These are phyloP conservation scores for Whitmania pigra DNA, from an alignment of 1,140 invertebrate genomes.

Conservation along the genomic window DNA sequence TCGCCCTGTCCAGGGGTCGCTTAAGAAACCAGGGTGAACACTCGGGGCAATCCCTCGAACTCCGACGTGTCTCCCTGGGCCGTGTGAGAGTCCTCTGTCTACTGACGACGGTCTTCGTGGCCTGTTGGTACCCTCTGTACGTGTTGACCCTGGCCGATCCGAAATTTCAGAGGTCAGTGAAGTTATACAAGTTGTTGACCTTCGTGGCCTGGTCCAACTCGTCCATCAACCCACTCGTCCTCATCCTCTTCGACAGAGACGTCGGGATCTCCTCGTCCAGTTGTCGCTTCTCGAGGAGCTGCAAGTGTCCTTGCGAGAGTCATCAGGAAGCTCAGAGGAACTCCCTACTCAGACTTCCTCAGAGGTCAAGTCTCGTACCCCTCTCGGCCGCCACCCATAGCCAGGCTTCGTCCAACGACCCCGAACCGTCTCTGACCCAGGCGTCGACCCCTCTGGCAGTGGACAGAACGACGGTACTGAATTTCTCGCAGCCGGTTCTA, in stretches of 20 bases:
- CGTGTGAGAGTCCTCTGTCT: constrained; percentile 38
- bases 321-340: too few species aligned
- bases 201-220: constrained; percentile 41
- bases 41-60: constrained; percentile 12
- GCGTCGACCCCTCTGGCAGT: too few species aligned
- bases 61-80: constrained; percentile 33
- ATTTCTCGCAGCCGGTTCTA: too few species aligned
- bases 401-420: too few species aligned
- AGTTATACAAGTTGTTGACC: constrained; percentile 39
- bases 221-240: constrained; percentile 36
- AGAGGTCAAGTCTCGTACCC: too few species aligned
- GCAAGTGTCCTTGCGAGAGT: too few species aligned
- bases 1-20: constrained; percentile 29
- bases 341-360: too few species aligned
- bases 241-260: constrained; percentile 37
- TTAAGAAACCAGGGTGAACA: background rate
- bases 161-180: constrained; percentile 34
- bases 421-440: too few species aligned
- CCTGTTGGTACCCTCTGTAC: constrained; percentile 43
- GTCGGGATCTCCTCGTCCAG: constrained; percentile 30
- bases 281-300: too few species aligned
- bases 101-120: constrained; percentile 32
- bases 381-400: too few species aligned
- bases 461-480: too few species aligned
- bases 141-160: constrained; percentile 38